Percentiles rank a stretch among this genome's conserved stretches.
Evolutionary conservation across 2,888 invertebrate species (phyloP).

Genomic region (Drosophila recens): DNA sequence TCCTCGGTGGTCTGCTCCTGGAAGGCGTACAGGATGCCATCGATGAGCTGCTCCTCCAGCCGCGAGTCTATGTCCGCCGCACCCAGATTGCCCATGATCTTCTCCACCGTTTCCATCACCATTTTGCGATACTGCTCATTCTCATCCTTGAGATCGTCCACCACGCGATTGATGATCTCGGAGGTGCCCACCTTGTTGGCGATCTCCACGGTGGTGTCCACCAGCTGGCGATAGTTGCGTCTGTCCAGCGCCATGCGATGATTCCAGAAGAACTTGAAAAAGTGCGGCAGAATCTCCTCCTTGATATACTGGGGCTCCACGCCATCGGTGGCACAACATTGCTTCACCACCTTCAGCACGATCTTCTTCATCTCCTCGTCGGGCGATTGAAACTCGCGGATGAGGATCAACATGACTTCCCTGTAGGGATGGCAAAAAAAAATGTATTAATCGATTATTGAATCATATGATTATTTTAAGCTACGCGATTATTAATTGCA

Average conservation of each 20-base stretch:
- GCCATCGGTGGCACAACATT: slow-evolving; percentile 99
- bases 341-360: slow-evolving; percentile 99
- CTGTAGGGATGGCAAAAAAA: too few relatives aligned
- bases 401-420: slow-evolving; percentile 96
- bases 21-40: slow-evolving; percentile 99
- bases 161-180: slow-evolving; percentile 99
- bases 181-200: slow-evolving; percentile 99
- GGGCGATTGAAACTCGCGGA: slow-evolving; percentile 99
- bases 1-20: slow-evolving; percentile 99
- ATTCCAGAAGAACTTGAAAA: slow-evolving; percentile 99
- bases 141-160: slow-evolving; percentile 99
- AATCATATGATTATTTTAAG: too few relatives aligned
- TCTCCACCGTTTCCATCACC: slow-evolving; percentile 99
- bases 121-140: slow-evolving; percentile 99
- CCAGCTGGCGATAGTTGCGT: slow-evolving; percentile 98
- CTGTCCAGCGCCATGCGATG: slow-evolving; percentile 99
- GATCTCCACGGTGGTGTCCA: slow-evolving; percentile 99
- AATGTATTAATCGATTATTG: too few relatives aligned
- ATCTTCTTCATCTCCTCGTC: slow-evolving; percentile 99
- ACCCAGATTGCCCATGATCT: slow-evolving; percentile 98
- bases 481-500: too few relatives aligned
- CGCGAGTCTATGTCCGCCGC: slow-evolving; percentile 99
- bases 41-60: slow-evolving; percentile 99
- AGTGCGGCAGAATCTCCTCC: slow-evolving; percentile 99
- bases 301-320: slow-evolving; percentile 99